Evolutionary conservation across 2,797 vertebrate genomes (phyloP).

Genomic region (Coranthus polyacanthus): DNA sequence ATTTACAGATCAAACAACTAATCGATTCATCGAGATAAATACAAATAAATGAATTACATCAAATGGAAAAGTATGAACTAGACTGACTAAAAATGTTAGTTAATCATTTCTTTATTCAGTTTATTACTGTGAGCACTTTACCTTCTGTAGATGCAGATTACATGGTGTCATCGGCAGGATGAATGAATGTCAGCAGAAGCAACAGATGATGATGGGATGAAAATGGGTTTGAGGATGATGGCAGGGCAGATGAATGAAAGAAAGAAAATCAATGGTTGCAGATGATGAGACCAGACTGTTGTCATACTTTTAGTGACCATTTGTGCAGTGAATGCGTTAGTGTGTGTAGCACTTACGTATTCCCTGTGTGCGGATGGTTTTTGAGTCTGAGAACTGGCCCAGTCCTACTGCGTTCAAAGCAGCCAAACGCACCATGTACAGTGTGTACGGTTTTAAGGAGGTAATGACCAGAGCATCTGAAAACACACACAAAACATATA

Average conservation of each 20-base stretch:
- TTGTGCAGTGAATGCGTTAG: neutral
- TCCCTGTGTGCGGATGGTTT: conserved; percentile 68
- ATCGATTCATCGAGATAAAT: too few species aligned
- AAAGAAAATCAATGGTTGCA: conserved; percentile 33
- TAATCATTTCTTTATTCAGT: neutral
- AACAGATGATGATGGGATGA: conserved; percentile 45
- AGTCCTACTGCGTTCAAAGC: conserved; percentile 74
- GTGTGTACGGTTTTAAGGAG: conserved; percentile 75
- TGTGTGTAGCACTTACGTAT: conserved; percentile 71
- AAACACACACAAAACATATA: conserved; percentile 21
- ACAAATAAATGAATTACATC: too few species aligned
- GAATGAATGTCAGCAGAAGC: conserved; percentile 40
- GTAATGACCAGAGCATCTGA: conserved; percentile 66
- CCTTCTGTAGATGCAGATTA: conserved; percentile 81
- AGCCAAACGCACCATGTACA: conserved; percentile 79
- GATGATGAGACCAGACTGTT: conserved; percentile 40
- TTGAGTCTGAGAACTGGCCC: conserved; percentile 73
- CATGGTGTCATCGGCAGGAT: conserved; percentile 49
- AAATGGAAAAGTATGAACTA: neutral
- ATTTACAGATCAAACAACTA: too few species aligned
- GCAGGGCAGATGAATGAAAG: conserved; percentile 39
- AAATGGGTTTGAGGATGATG: conserved; percentile 34
- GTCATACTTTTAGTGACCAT: too few species aligned
- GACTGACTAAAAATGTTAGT: neutral
- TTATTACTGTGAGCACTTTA: too few species aligned